Evolutionary conservation across 2,113 vertebrate genomes (phyloP).

Genomic region (Diadophis punctatus): DNA sequence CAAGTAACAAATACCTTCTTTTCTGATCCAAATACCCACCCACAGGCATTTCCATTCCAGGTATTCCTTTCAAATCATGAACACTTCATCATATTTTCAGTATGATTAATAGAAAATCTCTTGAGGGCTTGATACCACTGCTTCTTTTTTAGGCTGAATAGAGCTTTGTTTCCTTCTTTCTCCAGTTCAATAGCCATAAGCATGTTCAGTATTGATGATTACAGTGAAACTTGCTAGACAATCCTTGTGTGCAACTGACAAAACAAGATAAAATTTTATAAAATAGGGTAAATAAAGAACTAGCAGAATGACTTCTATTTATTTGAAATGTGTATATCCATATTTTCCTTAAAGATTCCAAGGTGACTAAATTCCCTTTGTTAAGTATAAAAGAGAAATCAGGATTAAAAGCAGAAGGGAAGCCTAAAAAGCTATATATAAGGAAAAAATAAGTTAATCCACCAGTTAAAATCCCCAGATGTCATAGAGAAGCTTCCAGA

Average conservation of each 20-base stretch:
- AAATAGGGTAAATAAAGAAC: neutral
- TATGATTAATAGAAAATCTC: neutral
- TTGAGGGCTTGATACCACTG: neutral
- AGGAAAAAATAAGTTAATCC: neutral
- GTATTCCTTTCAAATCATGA: neutral
- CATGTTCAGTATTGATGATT: neutral
- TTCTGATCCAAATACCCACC: conserved; percentile 6
- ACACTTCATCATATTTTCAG: neutral
- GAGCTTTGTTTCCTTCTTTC: no score
- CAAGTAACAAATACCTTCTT: neutral
- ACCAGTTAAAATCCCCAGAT: neutral
- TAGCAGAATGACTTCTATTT: neutral
- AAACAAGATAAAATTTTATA: neutral
- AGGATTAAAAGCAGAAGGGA: neutral
- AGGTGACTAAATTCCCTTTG: neutral
- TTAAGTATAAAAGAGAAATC: neutral
- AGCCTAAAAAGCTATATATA: neutral
- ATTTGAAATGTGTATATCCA: neutral
- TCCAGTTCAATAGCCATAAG: neutral
- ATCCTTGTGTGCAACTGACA: neutral
- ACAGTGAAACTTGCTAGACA: neutral
- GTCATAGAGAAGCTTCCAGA: neutral
- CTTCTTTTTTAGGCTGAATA: neutral
- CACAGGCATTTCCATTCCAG: conserved; percentile 4
- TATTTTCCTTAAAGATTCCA: neutral